These are phyloP conservation scores for Dynastes maya DNA, from an alignment of 2,888 invertebrate genomes.

Conservation along the genomic window DNA sequence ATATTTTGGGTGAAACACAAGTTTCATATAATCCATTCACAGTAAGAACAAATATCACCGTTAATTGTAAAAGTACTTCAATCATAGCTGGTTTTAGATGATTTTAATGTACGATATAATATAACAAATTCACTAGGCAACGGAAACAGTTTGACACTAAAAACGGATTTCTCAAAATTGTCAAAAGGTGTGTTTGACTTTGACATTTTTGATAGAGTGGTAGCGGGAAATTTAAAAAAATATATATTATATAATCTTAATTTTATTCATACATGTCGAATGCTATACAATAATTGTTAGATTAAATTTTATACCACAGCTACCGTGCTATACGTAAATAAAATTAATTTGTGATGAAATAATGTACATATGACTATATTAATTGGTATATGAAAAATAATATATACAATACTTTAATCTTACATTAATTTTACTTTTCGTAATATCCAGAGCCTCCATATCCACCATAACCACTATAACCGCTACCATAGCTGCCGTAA, in stretches of 20 bases:
- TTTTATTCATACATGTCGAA: not conserved
- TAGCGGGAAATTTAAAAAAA: no score
- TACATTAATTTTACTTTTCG: not conserved
- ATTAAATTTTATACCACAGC: not conserved
- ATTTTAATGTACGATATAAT: not conserved
- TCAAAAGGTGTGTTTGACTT: no score
- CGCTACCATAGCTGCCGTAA: not conserved
- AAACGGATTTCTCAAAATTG: no score
- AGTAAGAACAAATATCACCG: not conserved
- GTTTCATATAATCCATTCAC: not conserved
- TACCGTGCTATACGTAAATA: no score
- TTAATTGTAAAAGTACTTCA: not conserved
- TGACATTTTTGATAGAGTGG: no score
- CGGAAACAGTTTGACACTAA: no score
- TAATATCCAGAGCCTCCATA: not conserved
- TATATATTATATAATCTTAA: not conserved
- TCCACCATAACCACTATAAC: conserved; percentile 27
- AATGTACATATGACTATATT: no score
- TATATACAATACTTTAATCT: not conserved
- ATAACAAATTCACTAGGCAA: no score
- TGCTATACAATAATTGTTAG: not conserved
- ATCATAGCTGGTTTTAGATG: not conserved
- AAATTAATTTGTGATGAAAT: no score
- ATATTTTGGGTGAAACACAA: not conserved
- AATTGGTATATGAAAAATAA: no score